Percentiles rank a stretch among this genome's conserved stretches.
phyloP scores from a whole-genome alignment of 92 coral and sea anemone genomes.

The Parazoanthus darwini region DNA sequence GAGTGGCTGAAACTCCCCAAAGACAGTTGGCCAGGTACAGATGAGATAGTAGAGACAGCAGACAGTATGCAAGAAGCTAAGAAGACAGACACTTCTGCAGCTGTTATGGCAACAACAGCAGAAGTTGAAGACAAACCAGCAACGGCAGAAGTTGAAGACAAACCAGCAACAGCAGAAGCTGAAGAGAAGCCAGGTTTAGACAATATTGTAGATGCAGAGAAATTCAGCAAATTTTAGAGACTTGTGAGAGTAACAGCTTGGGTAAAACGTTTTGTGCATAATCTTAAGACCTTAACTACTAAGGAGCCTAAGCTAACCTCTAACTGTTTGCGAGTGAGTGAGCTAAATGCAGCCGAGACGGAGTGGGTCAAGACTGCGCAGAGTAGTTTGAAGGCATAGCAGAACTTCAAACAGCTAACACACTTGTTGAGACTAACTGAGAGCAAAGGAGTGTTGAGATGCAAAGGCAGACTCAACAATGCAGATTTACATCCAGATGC shows the following conservation, averaged over 20 bases:
- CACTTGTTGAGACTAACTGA: neutral
- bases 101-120: neutral
- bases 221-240: neutral
- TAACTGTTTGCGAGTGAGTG: neutral
- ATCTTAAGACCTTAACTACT: neutral
- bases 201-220: neutral
- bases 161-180: neutral
- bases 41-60: constrained; percentile 24
- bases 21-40: constrained; percentile 18
- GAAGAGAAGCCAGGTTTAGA: neutral
- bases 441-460: constrained; percentile 7
- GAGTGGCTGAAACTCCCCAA: constrained; percentile 4
- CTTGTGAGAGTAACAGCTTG: neutral
- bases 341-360: neutral
- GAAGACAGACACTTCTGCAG: constrained; percentile 22
- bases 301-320: neutral
- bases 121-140: neutral
- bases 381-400: neutral
- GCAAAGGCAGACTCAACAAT: constrained; percentile 13
- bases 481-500: constrained; percentile 15
- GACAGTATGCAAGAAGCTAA: constrained; percentile 37
- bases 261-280: no score
- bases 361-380: constrained; percentile 17
- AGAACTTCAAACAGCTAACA: neutral
- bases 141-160: neutral